Base-by-base conservation (phyloP, 2,797 vertebrate genomes). In the Acipenser ruthenus region DNA sequence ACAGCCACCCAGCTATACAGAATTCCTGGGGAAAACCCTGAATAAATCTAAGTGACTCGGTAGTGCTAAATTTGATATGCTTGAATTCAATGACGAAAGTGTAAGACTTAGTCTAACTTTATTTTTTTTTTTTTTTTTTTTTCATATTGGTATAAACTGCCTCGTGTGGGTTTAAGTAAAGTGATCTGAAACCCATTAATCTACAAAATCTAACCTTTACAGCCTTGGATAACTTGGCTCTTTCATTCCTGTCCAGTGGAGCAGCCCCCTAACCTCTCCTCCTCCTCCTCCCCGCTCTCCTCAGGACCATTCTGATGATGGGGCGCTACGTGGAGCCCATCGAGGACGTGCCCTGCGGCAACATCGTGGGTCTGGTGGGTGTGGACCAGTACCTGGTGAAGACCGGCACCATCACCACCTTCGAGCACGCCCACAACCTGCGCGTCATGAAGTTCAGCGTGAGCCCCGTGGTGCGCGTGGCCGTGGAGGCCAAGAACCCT, bases 371-470 rank as follows among this genome's bases (percentile, higher is more conserved):
- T 2, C 75, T 94, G 74, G 92, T 94, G 0, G 92, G 92, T 0
- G 92, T 94, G 0, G 92, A 94, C 81, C 92, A 94, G 86, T 94
- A 84, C 73, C 80, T 94, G 1, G 84, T 93, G 71, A 94, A 94
- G 83, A 94, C 91, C 0, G 92, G 92, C 60, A 94, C 91, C 70
- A 93, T 94, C 79, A 92, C 89, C 69, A 94, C 92, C n/a, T 93
- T 88, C 0, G 91, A 94, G 74, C 90, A 91, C 0, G 82, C 92
- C 18, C 92, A 94, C 85, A 93, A 93, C 80, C 89, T 94, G 90
- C 82, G 91, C 0, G 91, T 93, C 49, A 94, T 94, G 92, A 94
- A 93, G 80, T 94, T 94, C 83, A 93, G 92, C 0, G 90, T 93
- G 51, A 94, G 92, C 76, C 92, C 92, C 0, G 92, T 94, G 0